Percentiles rank a stretch among this genome's conserved stretches.
Evolutionary conservation across 2,797 vertebrate genomes (phyloP).

Genomic region (Petrocephalus sullivani): DNA sequence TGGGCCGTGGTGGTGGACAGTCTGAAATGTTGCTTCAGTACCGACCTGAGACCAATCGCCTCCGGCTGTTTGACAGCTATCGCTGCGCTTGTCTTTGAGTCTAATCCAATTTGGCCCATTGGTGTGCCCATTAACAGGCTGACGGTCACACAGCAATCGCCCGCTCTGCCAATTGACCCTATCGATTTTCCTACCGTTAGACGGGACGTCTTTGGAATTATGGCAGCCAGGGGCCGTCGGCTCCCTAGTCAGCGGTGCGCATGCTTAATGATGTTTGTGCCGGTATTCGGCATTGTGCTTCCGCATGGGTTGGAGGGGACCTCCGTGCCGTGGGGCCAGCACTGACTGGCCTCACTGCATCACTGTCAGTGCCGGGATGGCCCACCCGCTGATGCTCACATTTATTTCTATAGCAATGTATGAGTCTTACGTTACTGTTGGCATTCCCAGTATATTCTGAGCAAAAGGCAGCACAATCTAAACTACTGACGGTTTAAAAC

Average conservation of each 20-base stretch:
- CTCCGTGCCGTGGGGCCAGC: too few relatives aligned
- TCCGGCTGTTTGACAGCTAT: conserved; percentile 29
- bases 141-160: conserved; percentile 6
- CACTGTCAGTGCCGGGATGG: background rate
- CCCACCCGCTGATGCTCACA: background rate
- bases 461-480: background rate
- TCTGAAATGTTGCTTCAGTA: background rate
- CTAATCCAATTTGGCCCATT: conserved; percentile 23
- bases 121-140: conserved; percentile 7
- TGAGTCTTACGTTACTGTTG: background rate
- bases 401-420: background rate
- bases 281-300: background rate
- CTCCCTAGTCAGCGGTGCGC: background rate
- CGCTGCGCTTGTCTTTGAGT: background rate
- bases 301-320: background rate
- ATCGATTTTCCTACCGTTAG: conserved; percentile 17
- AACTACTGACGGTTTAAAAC: background rate
- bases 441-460: background rate
- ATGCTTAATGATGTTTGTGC: conserved; percentile 10
- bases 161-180: conserved; percentile 5
- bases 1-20: background rate
- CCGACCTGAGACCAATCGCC: conserved; percentile 4
- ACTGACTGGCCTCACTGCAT: background rate
- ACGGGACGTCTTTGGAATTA: background rate
- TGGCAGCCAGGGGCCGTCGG: background rate